Base-by-base conservation (phyloP, 1,140 invertebrate genomes). In the Drosophila jambulina region DNA sequence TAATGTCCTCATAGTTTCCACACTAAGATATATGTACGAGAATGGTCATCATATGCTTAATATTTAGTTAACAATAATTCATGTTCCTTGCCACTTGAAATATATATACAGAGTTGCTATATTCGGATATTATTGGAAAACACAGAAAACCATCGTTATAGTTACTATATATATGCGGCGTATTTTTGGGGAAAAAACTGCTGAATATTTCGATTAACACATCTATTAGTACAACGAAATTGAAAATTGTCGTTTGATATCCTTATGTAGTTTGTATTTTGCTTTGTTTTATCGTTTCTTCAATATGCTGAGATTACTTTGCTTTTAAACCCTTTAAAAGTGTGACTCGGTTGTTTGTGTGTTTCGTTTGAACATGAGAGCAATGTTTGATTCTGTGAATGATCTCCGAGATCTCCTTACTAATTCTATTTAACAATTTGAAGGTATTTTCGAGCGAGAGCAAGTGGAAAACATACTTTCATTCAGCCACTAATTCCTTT, bases 1-100 rank as follows among this genome's bases (percentile, higher is more conserved):
- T 58, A 46, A 62, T 53, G 46, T 70, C 34, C 57, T 40, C 40
- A 61, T 60, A 62, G 63, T 57, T 78, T 70, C 60, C 57, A 25
- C 57, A 29, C 45, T 78, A 45, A 43, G 65, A 71, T 70, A 51
- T 53, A 59, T 36, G 12, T 54, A 40, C 27, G 54, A 60, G 49
- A 86, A 69, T 82, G 82, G 82, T 86, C 82, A 72, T 86, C 43
- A 77, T 38, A 38, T 83, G 77, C 84, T 88, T 88, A 88, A 75
- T 90, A 88, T 88, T 90, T 88, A 88, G 84, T 81, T 88, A 88
- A 88, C 84, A 88, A 81, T 88, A 78, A 88, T 61, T 69, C 54
- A 21, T 36, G n/a, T 53, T 64, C 29, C 51, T 27, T 36, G n/a
- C 32, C 9, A 56, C 40, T 60, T 70, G 42, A 75, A 77, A 54